Evolutionary conservation across 2,797 vertebrate genomes (phyloP).

Genomic region (Varecia variegata): DNA sequence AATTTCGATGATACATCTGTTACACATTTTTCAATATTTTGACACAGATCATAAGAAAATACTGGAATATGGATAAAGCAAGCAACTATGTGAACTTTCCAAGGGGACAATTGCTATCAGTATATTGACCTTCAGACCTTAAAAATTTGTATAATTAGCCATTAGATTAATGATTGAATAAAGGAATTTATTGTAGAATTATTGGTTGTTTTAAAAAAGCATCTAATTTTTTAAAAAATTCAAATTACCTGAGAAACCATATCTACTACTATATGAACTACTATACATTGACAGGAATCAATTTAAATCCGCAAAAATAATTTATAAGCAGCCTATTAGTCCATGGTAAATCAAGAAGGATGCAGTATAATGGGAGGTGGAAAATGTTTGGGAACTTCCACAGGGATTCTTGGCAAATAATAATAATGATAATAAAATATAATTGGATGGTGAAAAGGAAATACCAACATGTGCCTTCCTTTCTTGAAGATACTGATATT

Average conservation of each 20-base stretch:
- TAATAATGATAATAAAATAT: background rate
- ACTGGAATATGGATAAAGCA: background rate
- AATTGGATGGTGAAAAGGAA: background rate
- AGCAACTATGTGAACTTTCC: background rate
- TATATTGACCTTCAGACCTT: background rate
- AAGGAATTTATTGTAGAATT: background rate
- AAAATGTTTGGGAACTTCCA: background rate
- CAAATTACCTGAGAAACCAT: background rate
- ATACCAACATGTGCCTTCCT: background rate
- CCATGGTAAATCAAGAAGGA: background rate
- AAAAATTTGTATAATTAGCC: background rate
- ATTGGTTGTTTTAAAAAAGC: background rate
- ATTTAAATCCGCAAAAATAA: background rate
- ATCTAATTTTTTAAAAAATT: background rate
- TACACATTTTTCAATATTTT: conserved; percentile 56
- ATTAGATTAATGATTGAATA: background rate
- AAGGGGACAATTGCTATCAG: background rate
- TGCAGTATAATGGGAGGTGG: too few species aligned
- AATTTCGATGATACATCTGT: conserved; percentile 42
- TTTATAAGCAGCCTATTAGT: background rate
- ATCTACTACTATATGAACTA: background rate
- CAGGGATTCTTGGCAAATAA: background rate
- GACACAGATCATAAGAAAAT: conserved; percentile 24
- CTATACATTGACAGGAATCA: background rate
- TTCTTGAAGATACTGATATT: background rate